A percentile compares a stretch with the other conserved stretches of the same genome.
phyloP scores from a whole-genome alignment of 2,888 invertebrate genomes.

The Shargacucullia verbasci region DNA sequence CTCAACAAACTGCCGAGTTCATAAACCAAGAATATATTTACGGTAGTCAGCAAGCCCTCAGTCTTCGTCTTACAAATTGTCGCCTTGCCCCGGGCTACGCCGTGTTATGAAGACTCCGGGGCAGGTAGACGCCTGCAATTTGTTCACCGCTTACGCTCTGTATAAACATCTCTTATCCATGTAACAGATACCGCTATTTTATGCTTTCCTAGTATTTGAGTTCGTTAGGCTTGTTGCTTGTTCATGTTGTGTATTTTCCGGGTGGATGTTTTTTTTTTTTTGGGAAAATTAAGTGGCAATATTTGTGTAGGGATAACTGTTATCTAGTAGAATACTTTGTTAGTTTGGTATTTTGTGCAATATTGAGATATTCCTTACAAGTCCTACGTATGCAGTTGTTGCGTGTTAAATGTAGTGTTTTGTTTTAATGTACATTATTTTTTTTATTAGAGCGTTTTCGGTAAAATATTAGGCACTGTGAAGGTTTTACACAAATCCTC shows the following conservation, averaged over 20 bases:
- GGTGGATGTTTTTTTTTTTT: too few relatives aligned
- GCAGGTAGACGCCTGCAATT: conserved; percentile 86
- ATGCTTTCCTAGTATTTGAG: conserved; percentile 60
- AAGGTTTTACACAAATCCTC: too few relatives aligned
- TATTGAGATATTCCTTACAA: too few relatives aligned
- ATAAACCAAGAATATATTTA: conserved; percentile 78
- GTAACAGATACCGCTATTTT: conserved; percentile 74
- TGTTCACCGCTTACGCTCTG: conserved; percentile 82
- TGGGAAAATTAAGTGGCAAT: too few relatives aligned
- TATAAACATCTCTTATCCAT: conserved; percentile 82
- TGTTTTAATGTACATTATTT: too few relatives aligned
- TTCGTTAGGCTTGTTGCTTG: conserved; percentile 42
- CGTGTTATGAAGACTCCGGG: conserved; percentile 82
- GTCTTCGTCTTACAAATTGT: conserved; percentile 79
- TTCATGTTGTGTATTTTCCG: conserved; percentile 10
- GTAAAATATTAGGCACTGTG: too few relatives aligned
- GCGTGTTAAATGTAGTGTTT: too few relatives aligned
- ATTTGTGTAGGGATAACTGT: too few relatives aligned
- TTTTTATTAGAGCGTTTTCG: too few relatives aligned
- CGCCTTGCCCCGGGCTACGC: conserved; percentile 77
- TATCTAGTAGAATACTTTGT: too few relatives aligned
- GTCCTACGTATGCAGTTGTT: too few relatives aligned
- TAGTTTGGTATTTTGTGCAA: too few relatives aligned
- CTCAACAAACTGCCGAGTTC: conserved; percentile 51
- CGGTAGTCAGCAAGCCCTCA: conserved; percentile 79